phyloP scores from a whole-genome alignment of 2,797 vertebrate species.

The Podargus strigoides region DNA sequence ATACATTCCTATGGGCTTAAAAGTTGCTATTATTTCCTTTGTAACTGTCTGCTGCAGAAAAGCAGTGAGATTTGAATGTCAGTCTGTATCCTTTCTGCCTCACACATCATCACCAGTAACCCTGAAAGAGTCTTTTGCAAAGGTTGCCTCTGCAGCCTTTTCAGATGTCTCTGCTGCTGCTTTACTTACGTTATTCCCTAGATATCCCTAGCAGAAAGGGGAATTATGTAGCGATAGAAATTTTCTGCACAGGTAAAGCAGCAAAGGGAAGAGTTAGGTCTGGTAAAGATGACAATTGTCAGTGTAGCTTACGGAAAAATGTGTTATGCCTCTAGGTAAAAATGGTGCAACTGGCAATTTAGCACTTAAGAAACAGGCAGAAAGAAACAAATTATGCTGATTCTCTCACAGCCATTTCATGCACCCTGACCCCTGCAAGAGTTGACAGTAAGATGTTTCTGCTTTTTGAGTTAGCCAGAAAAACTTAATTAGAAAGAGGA shows the following conservation, averaged over 20 bases:
- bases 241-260: neutral
- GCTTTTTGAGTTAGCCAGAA: neutral
- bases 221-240: neutral
- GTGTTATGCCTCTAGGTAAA: neutral
- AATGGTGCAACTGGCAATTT: neutral
- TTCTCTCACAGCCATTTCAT: rapidly evolving
- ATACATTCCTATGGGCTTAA: neutral
- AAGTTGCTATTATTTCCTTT: conserved; percentile 27
- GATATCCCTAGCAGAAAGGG: neutral
- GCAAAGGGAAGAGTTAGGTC: neutral
- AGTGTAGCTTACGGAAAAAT: rapidly evolving
- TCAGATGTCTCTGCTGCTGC: neutral
- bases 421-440: neutral
- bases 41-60: neutral
- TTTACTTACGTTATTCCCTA: neutral
- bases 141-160: neutral
- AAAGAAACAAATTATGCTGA: neutral
- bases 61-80: conserved; percentile 15
- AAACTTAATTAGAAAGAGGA: neutral
- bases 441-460: too few species aligned
- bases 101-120: neutral
- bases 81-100: neutral
- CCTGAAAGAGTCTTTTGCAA: conserved; percentile 21
- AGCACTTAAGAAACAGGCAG: neutral
- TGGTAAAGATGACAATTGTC: neutral